Conservation (phyloP, 1,140 invertebrate genomes). For the Calephelis nemesis region DNA sequence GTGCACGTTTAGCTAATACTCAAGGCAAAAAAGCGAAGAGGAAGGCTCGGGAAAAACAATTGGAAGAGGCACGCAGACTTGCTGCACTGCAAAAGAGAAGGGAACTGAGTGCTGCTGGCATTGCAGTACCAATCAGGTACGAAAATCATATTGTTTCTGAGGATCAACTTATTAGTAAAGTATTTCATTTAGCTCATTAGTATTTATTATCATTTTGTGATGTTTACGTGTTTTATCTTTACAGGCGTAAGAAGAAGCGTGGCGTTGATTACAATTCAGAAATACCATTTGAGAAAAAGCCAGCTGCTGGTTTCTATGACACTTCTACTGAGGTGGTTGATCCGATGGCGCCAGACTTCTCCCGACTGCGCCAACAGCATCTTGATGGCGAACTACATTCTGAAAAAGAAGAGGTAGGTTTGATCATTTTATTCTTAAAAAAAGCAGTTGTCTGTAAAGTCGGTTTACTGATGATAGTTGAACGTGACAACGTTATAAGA, state of each 20-base stretch:
- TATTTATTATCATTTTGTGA: no score
- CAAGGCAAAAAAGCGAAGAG: constrained; percentile 99
- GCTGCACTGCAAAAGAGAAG: constrained; percentile 97
- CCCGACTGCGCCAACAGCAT: constrained; percentile 93
- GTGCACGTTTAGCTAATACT: constrained; percentile 98
- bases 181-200: no score
- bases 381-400: constrained; percentile 94
- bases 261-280: constrained; percentile 99
- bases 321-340: constrained; percentile 93
- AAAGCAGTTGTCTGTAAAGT: no score
- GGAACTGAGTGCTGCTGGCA: constrained; percentile 98
- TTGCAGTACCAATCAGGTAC: constrained; percentile 84
- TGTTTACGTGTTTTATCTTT: neutral
- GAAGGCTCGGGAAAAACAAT: constrained; percentile 98
- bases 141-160: neutral
- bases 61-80: constrained; percentile 97
- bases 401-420: constrained; percentile 90
- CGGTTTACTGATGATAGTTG: no score
- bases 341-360: constrained; percentile 93
- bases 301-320: constrained; percentile 95
- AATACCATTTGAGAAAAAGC: constrained; percentile 97
- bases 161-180: no score
- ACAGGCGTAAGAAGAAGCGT: constrained; percentile 87
- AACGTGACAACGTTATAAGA: no score
- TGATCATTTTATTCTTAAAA: constrained; percentile 6